Percentiles rank a stretch among this genome's conserved stretches.
These are phyloP conservation scores for Pelagia noctiluca DNA, from an alignment of 30 jellyfish, hydroid and myxozoan species.

Conservation along the genomic window DNA sequence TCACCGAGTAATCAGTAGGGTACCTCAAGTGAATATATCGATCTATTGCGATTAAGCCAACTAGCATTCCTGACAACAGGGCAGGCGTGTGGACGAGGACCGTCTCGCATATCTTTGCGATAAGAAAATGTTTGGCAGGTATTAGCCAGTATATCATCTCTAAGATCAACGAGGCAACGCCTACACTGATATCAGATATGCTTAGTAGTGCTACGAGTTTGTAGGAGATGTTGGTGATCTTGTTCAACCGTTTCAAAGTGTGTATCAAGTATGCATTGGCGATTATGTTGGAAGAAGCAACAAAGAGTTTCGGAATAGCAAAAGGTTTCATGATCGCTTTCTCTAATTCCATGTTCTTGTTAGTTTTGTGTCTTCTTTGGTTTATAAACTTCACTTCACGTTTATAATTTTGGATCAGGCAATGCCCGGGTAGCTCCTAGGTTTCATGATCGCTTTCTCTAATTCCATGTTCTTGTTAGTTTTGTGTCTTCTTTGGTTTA, in stretches of 20 bases:
- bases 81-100: neutral
- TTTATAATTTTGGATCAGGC: too few relatives aligned
- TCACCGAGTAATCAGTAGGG: neutral
- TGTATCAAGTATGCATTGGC: too few relatives aligned
- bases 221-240: neutral
- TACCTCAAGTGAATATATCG: neutral
- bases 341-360: neutral
- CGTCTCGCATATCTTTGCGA: neutral
- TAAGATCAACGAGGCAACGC: neutral
- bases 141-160: neutral
- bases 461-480: too few relatives aligned
- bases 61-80: neutral
- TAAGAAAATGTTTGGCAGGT: neutral
- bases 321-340: neutral
- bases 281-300: too few relatives aligned
- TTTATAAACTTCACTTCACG: too few relatives aligned
- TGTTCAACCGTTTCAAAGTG: neutral
- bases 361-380: too few relatives aligned
- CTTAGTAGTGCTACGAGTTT: neutral
- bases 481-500: too few relatives aligned
- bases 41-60: neutral
- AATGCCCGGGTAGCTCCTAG: too few relatives aligned
- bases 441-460: neutral
- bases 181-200: neutral
- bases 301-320: neutral